Evolutionary conservation across 1,140 invertebrate genomes (phyloP).

Genomic region (Bombus pascuorum): DNA sequence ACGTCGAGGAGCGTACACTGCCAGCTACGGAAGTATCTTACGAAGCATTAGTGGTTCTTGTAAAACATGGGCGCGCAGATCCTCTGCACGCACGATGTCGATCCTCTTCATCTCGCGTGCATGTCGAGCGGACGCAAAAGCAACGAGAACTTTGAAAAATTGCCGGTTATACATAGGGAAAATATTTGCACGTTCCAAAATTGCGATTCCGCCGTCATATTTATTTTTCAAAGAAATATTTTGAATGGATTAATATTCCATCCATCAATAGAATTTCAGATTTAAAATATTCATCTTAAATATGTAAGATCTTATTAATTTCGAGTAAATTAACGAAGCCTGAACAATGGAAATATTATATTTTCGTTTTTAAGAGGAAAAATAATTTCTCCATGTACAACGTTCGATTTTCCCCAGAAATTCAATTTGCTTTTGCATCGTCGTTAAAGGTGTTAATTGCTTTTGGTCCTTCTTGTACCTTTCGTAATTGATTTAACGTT

Average conservation of each 20-base stretch:
- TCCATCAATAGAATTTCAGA: not conserved
- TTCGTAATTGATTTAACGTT: constrained; percentile 46
- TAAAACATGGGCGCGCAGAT: constrained; percentile 5
- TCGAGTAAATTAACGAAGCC: not conserved
- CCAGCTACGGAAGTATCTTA: constrained; percentile 39
- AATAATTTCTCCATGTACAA: constrained; percentile 4
- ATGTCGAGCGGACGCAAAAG: constrained; percentile 10
- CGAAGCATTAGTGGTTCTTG: constrained; percentile 40
- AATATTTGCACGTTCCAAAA: not conserved
- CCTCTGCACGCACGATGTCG: not conserved
- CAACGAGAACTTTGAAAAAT: constrained; percentile 24
- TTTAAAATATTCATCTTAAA: not conserved
- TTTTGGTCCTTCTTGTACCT: constrained; percentile 55
- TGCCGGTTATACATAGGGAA: not conserved
- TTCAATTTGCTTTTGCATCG: constrained; percentile 28
- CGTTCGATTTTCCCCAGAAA: not conserved
- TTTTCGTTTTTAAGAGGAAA: not conserved
- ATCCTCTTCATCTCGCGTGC: constrained; percentile 28
- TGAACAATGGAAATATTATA: too few relatives aligned
- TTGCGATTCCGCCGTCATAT: not conserved
- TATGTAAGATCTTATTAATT: not conserved
- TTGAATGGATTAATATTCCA: not conserved
- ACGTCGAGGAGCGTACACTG: constrained; percentile 44
- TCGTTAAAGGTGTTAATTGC: constrained; percentile 37
- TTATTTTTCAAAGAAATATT: not conserved